phyloP scores from a whole-genome alignment of 2,113 vertebrate genomes.

The Hippocampus barbouri region DNA sequence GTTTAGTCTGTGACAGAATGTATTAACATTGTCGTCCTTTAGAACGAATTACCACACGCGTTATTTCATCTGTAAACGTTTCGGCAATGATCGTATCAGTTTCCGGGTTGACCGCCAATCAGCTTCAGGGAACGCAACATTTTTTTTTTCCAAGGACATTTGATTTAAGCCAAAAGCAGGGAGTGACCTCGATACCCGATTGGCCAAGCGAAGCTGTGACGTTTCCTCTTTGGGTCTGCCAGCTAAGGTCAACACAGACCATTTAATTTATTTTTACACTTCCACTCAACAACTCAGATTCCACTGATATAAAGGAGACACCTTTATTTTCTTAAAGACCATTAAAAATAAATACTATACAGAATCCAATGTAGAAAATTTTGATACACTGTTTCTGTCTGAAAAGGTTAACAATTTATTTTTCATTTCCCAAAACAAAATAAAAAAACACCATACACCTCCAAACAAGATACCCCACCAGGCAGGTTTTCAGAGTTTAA shows the following conservation, averaged over 20 bases:
- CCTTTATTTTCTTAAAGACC: slow-evolving; percentile 76
- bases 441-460: slow-evolving; percentile 64
- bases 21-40: too few species aligned
- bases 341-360: slow-evolving; percentile 83
- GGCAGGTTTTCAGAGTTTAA: slow-evolving; percentile 38
- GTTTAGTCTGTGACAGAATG: too few species aligned
- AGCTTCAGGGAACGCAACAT: too few species aligned
- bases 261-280: background rate
- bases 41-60: too few species aligned
- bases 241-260: background rate
- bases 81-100: background rate
- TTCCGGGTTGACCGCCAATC: too few species aligned
- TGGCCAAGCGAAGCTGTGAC: background rate
- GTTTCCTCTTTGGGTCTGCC: background rate
- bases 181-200: background rate
- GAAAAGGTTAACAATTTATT: slow-evolving; percentile 69
- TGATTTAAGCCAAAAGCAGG: background rate
- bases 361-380: slow-evolving; percentile 79
- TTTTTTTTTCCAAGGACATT: too few species aligned
- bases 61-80: background rate
- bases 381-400: slow-evolving; percentile 75
- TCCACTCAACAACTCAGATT: slow-evolving; percentile 28
- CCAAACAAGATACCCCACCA: slow-evolving; percentile 38
- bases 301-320: slow-evolving; percentile 67
- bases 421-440: slow-evolving; percentile 58